phyloP scores from a whole-genome alignment of 2,888 invertebrate genomes.

The Ormyrus thymus region DNA sequence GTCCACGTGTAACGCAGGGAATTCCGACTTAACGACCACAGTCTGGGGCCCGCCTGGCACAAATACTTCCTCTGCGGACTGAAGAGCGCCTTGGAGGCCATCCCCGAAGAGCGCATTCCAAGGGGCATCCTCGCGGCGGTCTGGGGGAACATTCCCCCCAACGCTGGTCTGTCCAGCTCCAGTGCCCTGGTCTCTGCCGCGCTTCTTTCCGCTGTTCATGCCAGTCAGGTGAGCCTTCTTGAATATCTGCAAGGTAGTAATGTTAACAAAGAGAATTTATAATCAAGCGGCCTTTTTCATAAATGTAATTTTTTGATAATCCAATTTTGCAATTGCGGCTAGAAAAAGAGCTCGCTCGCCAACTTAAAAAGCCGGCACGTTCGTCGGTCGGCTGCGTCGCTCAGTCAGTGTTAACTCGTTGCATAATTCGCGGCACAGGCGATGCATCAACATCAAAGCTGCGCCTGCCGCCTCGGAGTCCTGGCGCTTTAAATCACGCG shows the following conservation, averaged over 20 bases:
- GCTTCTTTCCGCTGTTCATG: conserved; percentile 85
- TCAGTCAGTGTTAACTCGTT: background rate
- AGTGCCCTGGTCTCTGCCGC: conserved; percentile 97
- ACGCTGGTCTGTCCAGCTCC: conserved; percentile 97
- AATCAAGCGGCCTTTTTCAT: too few species aligned
- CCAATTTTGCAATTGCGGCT: too few species aligned
- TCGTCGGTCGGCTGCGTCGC: too few species aligned
- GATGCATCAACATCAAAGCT: conserved; percentile 17
- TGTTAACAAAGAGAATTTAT: too few species aligned
- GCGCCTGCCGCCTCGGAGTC: too few species aligned
- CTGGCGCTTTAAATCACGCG: conserved; percentile 11
- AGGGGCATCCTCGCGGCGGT: conserved; percentile 85
- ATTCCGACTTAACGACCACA: conserved; percentile 54
- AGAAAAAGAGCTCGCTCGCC: too few species aligned
- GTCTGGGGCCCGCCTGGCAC: conserved; percentile 86
- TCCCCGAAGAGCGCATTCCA: conserved; percentile 71
- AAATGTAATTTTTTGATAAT: too few species aligned
- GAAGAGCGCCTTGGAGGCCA: conserved; percentile 85
- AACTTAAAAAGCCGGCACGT: too few species aligned
- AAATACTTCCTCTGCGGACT: conserved; percentile 96
- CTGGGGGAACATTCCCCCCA: conserved; percentile 91
- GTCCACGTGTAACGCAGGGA: too few species aligned
- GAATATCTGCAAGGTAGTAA: too few species aligned
- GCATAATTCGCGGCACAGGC: background rate
- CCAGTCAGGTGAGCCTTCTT: conserved; percentile 76